These are phyloP conservation scores for Agrotis clavis DNA, from an alignment of 2,888 invertebrate genomes.

Conservation along the genomic window DNA sequence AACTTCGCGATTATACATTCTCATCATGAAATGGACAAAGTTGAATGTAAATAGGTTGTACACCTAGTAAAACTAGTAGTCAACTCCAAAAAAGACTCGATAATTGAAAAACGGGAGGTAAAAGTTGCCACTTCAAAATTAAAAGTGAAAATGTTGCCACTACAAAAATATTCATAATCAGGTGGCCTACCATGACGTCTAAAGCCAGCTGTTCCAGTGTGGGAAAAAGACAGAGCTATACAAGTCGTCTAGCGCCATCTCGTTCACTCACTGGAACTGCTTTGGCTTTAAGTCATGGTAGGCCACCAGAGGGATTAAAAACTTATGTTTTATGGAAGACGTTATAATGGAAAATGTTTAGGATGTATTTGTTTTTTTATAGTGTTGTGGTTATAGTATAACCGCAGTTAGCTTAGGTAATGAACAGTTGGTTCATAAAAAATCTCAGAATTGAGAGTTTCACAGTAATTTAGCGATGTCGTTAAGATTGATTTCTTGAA, in stretches of 20 bases:
- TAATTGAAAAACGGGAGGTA: conserved; percentile 4
- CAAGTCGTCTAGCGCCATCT: too few relatives aligned
- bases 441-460: not conserved
- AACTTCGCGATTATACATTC: too few relatives aligned
- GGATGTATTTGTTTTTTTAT: conserved; percentile 36
- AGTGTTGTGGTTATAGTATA: conserved; percentile 11
- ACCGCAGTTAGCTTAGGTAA: conserved; percentile 54
- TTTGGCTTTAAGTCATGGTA: too few relatives aligned
- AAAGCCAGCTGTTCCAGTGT: too few relatives aligned
- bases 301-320: conserved; percentile 19
- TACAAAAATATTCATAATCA: conserved; percentile 29
- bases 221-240: too few relatives aligned
- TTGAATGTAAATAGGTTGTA: not conserved
- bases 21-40: not conserved
- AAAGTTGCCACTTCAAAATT: conserved; percentile 35
- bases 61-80: conserved; percentile 2
- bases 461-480: conserved; percentile 2
- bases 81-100: not conserved
- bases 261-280: too few relatives aligned
- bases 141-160: conserved; percentile 29
- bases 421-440: conserved; percentile 54
- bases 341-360: conserved; percentile 54
- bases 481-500: too few relatives aligned
- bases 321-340: conserved; percentile 68
- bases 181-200: too few relatives aligned